Base-by-base conservation (phyloP, 2,797 vertebrate species). In the Philypnodon macrostomus region DNA sequence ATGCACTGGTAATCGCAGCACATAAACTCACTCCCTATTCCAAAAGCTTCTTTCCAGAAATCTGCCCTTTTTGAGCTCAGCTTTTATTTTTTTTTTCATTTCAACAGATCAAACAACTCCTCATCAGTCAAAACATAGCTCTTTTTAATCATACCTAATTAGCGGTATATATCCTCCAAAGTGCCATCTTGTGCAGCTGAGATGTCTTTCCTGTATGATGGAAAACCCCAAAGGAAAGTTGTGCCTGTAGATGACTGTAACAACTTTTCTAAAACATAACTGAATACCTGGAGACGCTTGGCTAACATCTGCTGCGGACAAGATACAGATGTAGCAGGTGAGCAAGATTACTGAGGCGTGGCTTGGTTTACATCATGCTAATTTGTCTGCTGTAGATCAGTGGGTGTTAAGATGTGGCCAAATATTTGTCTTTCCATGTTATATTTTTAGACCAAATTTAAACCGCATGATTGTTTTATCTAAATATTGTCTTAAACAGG, bases 21-120 rank as follows among this genome's bases (percentile, higher is more conserved):
- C 41, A 44, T 44, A 44, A 17, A 27, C 17, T 44, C 31, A n/a
- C n/a, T n/a, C n/a, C 27, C 26, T 18, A 44, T 44, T 44, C 18
- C 27, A 14, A 30, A 15, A 12, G 10, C 41, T 44, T 44, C 26
- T 30, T 30, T 7, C 10, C 17, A 44, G n/a, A n/a, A n/a, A n/a
- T n/a, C n/a, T n/a, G n/a, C n/a, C n/a, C n/a, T n/a, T n/a, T n/a
- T n/a, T n/a, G n/a, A n/a, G n/a, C n/a, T n/a, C n/a, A n/a, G n/a
- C n/a, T n/a, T n/a, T n/a, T n/a, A n/a, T n/a, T n/a, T n/a, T n/a
- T n/a, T n/a, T n/a, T n/a, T n/a, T n/a, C n/a, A n/a, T n/a, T n/a
- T n/a, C n/a, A n/a, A n/a, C n/a, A n/a, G 41, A 44, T 44, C 26
- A 44, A 13, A 31, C 17, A n/a, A n/a, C n/a, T 44, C 41, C 18